phyloP scores from a whole-genome alignment of 2,113 vertebrate genomes.

The Ictidomys tridecemlineatus region DNA sequence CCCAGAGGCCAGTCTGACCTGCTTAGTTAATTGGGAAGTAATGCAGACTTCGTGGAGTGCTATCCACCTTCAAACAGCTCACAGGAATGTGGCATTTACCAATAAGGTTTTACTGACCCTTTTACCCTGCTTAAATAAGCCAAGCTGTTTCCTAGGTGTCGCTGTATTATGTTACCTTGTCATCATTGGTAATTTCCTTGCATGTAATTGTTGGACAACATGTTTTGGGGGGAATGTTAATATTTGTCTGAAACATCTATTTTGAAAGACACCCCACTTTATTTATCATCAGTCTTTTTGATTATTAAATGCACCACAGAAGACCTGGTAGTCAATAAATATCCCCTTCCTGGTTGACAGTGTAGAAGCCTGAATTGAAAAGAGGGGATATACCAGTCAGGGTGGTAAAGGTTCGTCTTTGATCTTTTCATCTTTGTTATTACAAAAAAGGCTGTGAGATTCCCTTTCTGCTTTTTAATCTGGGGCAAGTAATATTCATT shows the following conservation, averaged over 20 bases:
- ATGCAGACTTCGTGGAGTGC: neutral
- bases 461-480: slow-evolving; percentile 35
- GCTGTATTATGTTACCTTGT: neutral
- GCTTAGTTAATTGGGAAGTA: slow-evolving; percentile 49
- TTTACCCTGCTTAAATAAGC: neutral
- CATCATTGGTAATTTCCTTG: neutral
- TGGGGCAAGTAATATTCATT: neutral
- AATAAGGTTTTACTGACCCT: neutral
- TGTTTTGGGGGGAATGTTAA: neutral
- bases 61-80: neutral
- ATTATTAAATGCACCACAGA: neutral
- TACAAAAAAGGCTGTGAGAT: neutral
- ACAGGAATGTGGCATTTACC: neutral
- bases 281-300: neutral
- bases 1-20: slow-evolving; percentile 12
- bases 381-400: neutral
- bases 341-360: neutral
- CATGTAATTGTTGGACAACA: neutral
- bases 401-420: neutral
- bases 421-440: neutral
- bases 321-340: neutral
- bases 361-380: neutral
- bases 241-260: neutral
- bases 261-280: neutral
- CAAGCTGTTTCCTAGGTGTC: neutral